These are phyloP conservation scores for Gadus macrocephalus DNA, from an alignment of 2,113 vertebrate genomes.

Conservation along the genomic window DNA sequence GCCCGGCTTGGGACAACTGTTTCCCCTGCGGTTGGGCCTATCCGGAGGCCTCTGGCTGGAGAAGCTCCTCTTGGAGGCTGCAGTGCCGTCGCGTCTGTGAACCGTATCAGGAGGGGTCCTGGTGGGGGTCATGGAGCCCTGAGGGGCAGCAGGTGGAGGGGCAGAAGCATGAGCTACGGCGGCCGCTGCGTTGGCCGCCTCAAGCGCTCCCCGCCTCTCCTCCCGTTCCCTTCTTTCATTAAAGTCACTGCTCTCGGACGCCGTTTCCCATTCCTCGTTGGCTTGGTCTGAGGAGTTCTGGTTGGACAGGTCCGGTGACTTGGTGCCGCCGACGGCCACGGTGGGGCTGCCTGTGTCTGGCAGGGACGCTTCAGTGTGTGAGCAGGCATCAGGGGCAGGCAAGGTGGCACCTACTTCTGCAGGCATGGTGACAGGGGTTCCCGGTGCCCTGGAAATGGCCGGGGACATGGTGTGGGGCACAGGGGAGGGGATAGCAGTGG, in stretches of 20 bases:
- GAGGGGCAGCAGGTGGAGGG: constrained; percentile 24
- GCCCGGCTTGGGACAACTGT: constrained; percentile 82
- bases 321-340: constrained; percentile 77
- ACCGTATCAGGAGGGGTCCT: constrained; percentile 74
- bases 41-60: constrained; percentile 93
- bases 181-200: constrained; percentile 61
- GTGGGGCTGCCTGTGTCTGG: constrained; percentile 50
- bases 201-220: constrained; percentile 82
- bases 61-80: constrained; percentile 85
- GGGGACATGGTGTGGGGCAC: constrained; percentile 49
- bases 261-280: constrained; percentile 98
- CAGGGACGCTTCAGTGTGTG: constrained; percentile 42
- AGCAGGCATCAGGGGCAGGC: constrained; percentile 39
- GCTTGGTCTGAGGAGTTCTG: constrained; percentile 99
- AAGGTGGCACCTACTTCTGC: constrained; percentile 42
- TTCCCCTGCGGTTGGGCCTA: constrained; percentile 88
- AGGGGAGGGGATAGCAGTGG: constrained; percentile 29
- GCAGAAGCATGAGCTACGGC: constrained; percentile 52
- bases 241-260: constrained; percentile 98
- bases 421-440: constrained; percentile 57
- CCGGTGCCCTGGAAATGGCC: constrained; percentile 69
- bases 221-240: constrained; percentile 94
- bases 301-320: constrained; percentile 96
- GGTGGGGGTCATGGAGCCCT: constrained; percentile 68
- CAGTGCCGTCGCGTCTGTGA: constrained; percentile 77